Evolutionary conservation across 2,113 vertebrate species (phyloP).

Genomic region (Choloepus hoffmanni): DNA sequence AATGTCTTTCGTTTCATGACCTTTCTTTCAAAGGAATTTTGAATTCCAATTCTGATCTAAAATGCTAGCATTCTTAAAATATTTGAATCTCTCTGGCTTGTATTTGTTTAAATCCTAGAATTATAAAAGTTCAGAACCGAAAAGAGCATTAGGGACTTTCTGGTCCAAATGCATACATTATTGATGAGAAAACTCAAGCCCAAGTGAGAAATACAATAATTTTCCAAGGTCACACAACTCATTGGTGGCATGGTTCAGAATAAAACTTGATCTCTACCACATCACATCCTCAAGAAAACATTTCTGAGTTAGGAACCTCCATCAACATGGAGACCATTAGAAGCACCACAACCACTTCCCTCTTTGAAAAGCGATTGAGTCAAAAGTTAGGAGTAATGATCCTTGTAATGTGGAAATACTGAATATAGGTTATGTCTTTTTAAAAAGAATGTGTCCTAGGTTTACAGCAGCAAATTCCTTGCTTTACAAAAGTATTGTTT

Average conservation of each 20-base stretch:
- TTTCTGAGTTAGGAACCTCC: background rate
- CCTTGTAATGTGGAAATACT: constrained; percentile 19
- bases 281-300: background rate
- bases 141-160: background rate
- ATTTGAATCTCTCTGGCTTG: background rate
- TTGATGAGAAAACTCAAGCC: background rate
- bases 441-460: constrained; percentile 36
- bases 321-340: background rate
- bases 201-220: background rate
- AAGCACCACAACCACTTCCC: background rate
- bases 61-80: constrained; percentile 13
- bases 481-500: background rate
- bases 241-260: background rate
- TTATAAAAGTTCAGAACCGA: constrained; percentile 10
- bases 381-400: background rate
- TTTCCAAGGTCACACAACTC: background rate
- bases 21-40: constrained; percentile 42
- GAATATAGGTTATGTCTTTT: constrained; percentile 42
- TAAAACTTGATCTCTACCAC: background rate
- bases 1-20: constrained; percentile 57
- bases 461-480: background rate
- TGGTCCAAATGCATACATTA: background rate
- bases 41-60: constrained; percentile 35
- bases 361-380: constrained; percentile 44
- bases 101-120: background rate